A percentile compares a stretch with the other conserved stretches of the same genome.
Evolutionary conservation across 2,888 invertebrate genomes (phyloP).

Genomic region (Trissolcus japonicus): DNA sequence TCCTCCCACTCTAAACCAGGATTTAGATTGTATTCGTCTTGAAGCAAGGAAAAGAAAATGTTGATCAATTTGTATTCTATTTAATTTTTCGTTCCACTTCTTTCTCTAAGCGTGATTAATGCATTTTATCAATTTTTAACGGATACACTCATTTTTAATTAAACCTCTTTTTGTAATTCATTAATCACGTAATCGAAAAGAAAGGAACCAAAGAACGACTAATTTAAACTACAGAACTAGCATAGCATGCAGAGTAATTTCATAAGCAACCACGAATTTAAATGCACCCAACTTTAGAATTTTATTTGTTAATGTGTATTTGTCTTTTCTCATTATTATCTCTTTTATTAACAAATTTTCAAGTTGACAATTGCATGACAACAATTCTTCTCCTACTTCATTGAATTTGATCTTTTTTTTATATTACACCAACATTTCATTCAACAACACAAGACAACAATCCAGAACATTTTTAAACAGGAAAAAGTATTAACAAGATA

Average conservation of each 20-base stretch:
- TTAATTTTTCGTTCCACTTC: slow-evolving; percentile 60
- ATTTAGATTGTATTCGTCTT: slow-evolving; percentile 99
- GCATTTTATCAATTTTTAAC: not conserved
- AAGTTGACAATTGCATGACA: slow-evolving; percentile 22
- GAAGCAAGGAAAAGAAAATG: slow-evolving; percentile 82
- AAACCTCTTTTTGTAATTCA: not conserved
- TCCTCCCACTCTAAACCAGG: slow-evolving; percentile 99
- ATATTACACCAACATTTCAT: slow-evolving; percentile 11
- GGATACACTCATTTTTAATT: not conserved
- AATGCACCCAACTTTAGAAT: slow-evolving; percentile 17
- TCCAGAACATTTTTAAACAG: not conserved
- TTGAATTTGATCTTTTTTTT: not conserved
- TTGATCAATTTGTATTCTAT: slow-evolving; percentile 76
- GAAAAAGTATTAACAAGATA: not conserved
- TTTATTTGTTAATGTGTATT: not conserved
- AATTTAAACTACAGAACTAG: slow-evolving; percentile 48
- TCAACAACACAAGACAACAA: slow-evolving; percentile 4
- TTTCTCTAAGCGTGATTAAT: slow-evolving; percentile 51
- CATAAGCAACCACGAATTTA: slow-evolving; percentile 39
- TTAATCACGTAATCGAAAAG: slow-evolving; percentile 28
- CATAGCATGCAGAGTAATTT: slow-evolving; percentile 37
- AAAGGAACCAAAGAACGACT: slow-evolving; percentile 28
- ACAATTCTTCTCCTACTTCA: slow-evolving; percentile 42
- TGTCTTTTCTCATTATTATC: not conserved
- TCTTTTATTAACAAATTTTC: too few relatives aligned